phyloP scores from a whole-genome alignment of 2,113 vertebrate species.

The Brienomyrus brachyistius region DNA sequence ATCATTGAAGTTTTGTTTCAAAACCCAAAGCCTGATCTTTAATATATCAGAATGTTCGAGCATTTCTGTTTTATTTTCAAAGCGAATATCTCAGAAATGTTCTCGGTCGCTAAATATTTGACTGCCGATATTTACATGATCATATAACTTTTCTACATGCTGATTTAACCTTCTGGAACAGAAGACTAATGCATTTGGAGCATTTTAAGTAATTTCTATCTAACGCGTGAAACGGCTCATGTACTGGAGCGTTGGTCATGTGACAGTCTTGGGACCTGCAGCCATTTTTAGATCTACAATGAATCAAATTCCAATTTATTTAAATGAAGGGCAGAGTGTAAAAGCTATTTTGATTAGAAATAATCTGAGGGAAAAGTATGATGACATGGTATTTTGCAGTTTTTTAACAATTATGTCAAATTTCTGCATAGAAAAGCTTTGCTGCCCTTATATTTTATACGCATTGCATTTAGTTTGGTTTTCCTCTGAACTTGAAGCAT shows the following conservation, averaged over 20 bases:
- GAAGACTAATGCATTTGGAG: neutral
- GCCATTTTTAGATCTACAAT: neutral
- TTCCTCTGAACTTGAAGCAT: neutral
- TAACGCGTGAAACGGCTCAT: neutral
- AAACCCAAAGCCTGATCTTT: neutral
- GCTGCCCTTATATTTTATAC: neutral
- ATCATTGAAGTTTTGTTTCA: neutral
- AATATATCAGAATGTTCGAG: neutral
- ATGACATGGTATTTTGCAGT: neutral
- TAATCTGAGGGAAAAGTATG: neutral
- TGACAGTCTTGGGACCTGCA: neutral
- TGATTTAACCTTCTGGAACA: neutral
- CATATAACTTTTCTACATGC: neutral
- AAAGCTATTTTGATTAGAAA: neutral
- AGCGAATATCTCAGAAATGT: neutral
- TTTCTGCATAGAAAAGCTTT: neutral
- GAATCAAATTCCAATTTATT: neutral
- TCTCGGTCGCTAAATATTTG: neutral
- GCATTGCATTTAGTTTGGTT: neutral
- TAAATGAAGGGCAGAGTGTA: neutral
- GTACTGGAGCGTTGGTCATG: neutral
- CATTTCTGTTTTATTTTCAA: neutral
- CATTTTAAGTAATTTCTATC: neutral
- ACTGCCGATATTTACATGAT: neutral
- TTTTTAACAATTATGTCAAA: neutral